A percentile compares a stretch with the other conserved stretches of the same genome.
phyloP scores from a whole-genome alignment of 2,797 vertebrate genomes.

The Coendou prehensilis region DNA sequence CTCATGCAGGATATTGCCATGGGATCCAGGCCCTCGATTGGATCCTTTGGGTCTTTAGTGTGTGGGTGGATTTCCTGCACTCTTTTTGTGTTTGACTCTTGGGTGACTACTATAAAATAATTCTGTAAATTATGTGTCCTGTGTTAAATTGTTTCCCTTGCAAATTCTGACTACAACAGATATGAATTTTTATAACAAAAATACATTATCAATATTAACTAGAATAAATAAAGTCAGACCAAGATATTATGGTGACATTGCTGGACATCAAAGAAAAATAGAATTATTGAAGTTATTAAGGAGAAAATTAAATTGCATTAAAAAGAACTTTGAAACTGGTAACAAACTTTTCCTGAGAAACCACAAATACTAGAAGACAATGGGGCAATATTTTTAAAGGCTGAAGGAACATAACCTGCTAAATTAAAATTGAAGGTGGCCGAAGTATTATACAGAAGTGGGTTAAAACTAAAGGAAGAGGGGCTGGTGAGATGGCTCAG shows the following conservation, averaged over 20 bases:
- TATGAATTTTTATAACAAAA: neutral
- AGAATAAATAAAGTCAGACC: conserved; percentile 32
- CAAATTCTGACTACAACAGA: neutral
- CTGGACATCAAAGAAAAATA: neutral
- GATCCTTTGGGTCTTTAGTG: no score
- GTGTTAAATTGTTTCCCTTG: no score
- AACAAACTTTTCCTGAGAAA: neutral
- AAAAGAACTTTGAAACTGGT: neutral
- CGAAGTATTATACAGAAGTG: neutral
- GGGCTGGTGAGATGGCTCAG: no score
- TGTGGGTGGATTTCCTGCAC: no score
- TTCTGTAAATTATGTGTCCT: no score
- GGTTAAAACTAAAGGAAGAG: conserved; percentile 7
- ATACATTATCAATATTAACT: neutral
- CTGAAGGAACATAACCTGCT: neutral
- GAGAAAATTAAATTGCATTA: neutral
- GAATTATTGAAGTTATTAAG: neutral
- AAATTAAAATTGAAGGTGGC: neutral
- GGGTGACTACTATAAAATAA: no score
- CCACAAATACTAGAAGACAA: neutral
- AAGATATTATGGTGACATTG: conserved; percentile 3
- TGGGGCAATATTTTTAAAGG: neutral
- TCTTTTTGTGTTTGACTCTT: no score
- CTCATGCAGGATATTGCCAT: no score
- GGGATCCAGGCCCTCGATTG: no score